A percentile compares a stretch with the other conserved stretches of the same genome.
Conservation (phyloP, 2,113 vertebrate species). For the Atherinomorus stipes region DNA sequence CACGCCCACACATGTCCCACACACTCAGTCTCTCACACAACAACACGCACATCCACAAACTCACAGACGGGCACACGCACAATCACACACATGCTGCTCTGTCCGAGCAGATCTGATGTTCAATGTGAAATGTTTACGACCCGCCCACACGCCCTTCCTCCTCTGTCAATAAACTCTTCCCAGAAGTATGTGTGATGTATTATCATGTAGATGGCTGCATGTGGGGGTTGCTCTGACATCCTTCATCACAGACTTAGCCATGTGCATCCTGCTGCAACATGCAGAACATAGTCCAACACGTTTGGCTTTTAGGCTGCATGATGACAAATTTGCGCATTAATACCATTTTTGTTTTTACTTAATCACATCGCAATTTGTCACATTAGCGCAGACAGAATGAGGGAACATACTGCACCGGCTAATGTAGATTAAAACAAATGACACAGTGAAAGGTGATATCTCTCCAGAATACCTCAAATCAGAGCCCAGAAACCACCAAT, state of each 20-base stretch:
- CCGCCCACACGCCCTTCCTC: constrained; percentile 73
- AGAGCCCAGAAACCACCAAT: background rate
- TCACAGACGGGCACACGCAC: constrained; percentile 15
- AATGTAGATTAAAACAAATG: constrained; percentile 58
- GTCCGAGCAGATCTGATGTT: constrained; percentile 70
- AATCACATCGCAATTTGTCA: constrained; percentile 55
- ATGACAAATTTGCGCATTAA: constrained; percentile 65
- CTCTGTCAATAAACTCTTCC: constrained; percentile 77
- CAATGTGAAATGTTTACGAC: constrained; percentile 75
- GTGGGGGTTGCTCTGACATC: constrained; percentile 49
- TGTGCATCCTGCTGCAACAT: constrained; percentile 62
- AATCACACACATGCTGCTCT: constrained; percentile 38
- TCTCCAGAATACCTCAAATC: background rate
- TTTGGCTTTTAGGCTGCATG: constrained; percentile 18
- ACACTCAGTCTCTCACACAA: constrained; percentile 59
- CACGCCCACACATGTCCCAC: constrained; percentile 77
- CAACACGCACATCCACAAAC: constrained; percentile 28
- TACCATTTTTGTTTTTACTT: constrained; percentile 14
- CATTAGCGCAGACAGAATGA: constrained; percentile 56
- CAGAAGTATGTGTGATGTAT: constrained; percentile 74
- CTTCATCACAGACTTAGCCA: constrained; percentile 66
- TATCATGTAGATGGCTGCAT: constrained; percentile 36
- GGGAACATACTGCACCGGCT: constrained; percentile 12
- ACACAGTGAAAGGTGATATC: background rate
- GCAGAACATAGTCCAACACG: constrained; percentile 5